These are phyloP conservation scores for Alloscopus bannaensis DNA, from an alignment of 2,888 invertebrate species.

Conservation along the genomic window DNA sequence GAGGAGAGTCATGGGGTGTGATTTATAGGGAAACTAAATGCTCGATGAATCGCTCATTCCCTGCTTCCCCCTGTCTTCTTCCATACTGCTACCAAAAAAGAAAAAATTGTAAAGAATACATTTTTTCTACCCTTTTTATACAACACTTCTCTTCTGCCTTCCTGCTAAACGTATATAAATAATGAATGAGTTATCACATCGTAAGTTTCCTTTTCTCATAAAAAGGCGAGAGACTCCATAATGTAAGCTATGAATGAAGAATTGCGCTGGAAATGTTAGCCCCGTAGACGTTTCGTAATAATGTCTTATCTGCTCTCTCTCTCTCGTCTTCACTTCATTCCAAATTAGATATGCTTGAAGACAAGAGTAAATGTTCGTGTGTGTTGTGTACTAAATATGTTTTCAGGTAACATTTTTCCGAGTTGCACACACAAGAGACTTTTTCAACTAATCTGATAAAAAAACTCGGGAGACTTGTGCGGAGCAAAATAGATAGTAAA, in stretches of 20 bases:
- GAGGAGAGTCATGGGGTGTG: constrained; percentile 72
- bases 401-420: constrained; percentile 36
- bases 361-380: neutral
- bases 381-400: neutral
- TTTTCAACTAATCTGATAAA: constrained; percentile 45
- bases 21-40: constrained; percentile 73
- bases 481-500: constrained; percentile 21
- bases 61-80: constrained; percentile 1
- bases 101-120: constrained; percentile 30
- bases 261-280: constrained; percentile 7
- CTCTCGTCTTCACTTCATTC: constrained; percentile 16
- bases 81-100: neutral
- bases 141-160: constrained; percentile 32
- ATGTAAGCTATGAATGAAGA: constrained; percentile 36
- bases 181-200: constrained; percentile 72
- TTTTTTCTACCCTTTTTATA: constrained; percentile 40
- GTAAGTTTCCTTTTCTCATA: constrained; percentile 27
- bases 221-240: constrained; percentile 36
- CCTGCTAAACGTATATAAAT: constrained; percentile 67
- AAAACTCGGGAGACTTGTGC: constrained; percentile 49
- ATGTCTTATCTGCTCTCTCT: too few species aligned
- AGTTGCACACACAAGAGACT: too few species aligned
- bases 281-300: too few species aligned
- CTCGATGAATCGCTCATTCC: constrained; percentile 62
- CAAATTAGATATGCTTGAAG: constrained; percentile 7